Conservation (phyloP, 2,888 invertebrate species). For the Drosophila siamana region DNA sequence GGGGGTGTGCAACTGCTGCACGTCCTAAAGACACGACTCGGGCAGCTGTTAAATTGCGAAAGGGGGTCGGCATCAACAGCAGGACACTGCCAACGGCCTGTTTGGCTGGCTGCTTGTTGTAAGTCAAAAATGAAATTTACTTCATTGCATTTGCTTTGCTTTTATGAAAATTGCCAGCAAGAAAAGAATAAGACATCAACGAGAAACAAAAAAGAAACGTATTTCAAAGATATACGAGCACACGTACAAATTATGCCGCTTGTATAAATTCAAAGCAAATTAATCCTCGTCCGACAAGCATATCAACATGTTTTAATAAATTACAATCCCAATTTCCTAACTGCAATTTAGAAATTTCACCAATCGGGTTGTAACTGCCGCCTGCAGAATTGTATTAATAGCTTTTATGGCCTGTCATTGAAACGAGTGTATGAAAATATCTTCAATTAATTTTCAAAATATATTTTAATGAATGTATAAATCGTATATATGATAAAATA, state of each 20-base stretch:
- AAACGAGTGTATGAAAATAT: no score
- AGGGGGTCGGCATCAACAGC: no score
- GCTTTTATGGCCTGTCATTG: no score
- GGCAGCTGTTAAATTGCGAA: background rate
- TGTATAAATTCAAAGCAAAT: background rate
- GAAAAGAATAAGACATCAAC: background rate
- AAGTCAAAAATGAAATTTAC: background rate
- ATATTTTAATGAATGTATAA: no score
- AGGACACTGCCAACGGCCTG: background rate
- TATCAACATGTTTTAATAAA: background rate
- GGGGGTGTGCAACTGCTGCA: background rate
- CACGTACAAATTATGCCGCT: background rate
- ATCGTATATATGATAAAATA: no score
- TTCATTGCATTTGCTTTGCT: constrained; percentile 1
- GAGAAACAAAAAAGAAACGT: no score
- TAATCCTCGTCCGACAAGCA: background rate
- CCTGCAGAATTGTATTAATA: no score
- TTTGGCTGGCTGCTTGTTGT: background rate
- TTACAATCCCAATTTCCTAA: no score
- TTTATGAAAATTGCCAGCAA: background rate
- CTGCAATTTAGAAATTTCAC: no score
- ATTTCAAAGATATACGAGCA: background rate
- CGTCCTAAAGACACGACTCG: background rate
- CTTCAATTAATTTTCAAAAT: no score
- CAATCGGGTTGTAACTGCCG: no score